These are phyloP conservation scores for Megaceryle maxima DNA, from an alignment of 2,113 vertebrate species.

Conservation along the genomic window DNA sequence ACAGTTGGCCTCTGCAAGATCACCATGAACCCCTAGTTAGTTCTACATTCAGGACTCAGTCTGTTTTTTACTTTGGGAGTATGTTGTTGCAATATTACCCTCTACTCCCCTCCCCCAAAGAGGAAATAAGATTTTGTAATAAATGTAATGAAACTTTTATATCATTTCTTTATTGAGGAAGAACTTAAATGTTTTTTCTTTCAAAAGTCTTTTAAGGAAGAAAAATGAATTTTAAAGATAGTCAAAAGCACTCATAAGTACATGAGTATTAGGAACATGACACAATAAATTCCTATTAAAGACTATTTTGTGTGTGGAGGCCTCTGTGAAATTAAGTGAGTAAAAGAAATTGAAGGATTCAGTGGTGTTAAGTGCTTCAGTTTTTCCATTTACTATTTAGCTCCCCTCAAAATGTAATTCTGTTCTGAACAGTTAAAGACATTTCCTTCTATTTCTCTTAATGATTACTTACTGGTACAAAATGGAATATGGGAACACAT, in stretches of 20 bases:
- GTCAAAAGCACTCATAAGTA: neutral
- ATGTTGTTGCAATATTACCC: neutral
- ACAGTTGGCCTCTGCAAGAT: neutral
- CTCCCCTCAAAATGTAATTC: neutral
- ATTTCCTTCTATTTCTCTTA: neutral
- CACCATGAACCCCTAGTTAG: neutral
- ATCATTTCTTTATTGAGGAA: neutral
- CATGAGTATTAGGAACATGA: neutral
- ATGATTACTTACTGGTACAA: neutral
- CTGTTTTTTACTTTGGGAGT: neutral
- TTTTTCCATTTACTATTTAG: neutral
- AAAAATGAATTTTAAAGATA: neutral
- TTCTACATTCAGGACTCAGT: neutral
- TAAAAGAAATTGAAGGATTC: neutral
- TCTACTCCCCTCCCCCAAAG: neutral
- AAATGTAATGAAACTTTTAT: neutral
- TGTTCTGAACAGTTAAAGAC: neutral
- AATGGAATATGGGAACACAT: neutral
- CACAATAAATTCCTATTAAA: neutral
- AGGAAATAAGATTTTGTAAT: constrained; percentile 1
- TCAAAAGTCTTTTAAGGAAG: neutral
- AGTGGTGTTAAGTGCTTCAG: neutral
- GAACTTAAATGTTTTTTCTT: neutral
- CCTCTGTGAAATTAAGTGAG: neutral
- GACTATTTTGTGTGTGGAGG: neutral